Evolutionary conservation across 2,888 invertebrate species (phyloP).

Genomic region (Epicampocera succincta): DNA sequence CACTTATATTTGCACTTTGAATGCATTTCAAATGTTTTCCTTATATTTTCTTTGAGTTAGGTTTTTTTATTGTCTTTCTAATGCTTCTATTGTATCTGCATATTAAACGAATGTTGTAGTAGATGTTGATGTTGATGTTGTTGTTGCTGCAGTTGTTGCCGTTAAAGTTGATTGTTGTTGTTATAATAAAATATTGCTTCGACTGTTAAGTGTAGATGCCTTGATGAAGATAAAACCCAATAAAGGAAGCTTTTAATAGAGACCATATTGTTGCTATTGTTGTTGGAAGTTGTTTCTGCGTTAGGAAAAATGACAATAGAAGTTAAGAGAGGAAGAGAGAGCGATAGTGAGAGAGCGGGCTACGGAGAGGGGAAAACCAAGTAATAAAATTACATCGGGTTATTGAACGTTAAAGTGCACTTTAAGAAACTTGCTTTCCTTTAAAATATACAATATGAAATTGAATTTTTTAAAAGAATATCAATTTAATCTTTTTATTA

Average conservation of each 20-base stretch:
- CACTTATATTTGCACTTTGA: constrained; percentile 57
- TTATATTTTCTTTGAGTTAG: constrained; percentile 5
- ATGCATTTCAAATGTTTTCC: constrained; percentile 53
- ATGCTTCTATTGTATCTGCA: constrained; percentile 66
- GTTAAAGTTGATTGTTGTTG: constrained; percentile 33
- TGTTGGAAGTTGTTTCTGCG: constrained; percentile 8
- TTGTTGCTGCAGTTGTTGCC: constrained; percentile 35
- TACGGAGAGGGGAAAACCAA: too few relatives aligned
- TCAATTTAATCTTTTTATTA: too few relatives aligned
- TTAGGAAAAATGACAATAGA: constrained; percentile 60
- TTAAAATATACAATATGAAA: not conserved
- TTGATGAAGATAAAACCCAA: constrained; percentile 67
- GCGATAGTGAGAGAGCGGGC: too few relatives aligned
- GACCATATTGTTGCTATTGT: constrained; percentile 38
- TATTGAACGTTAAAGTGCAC: constrained; percentile 64
- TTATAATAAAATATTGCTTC: constrained; percentile 39
- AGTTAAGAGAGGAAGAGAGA: constrained; percentile 14
- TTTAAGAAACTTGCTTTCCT: constrained; percentile 16
- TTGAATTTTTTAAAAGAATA: constrained; percentile 10
- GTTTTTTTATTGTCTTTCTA: constrained; percentile 45
- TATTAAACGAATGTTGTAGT: constrained; percentile 61
- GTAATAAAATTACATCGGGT: constrained; percentile 54
- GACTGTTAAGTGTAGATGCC: constrained; percentile 62
- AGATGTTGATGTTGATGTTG: constrained; percentile 15
- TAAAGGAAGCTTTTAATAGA: constrained; percentile 69